Conservation (phyloP, 2,797 vertebrate genomes). For the Clarias pachynema region DNA sequence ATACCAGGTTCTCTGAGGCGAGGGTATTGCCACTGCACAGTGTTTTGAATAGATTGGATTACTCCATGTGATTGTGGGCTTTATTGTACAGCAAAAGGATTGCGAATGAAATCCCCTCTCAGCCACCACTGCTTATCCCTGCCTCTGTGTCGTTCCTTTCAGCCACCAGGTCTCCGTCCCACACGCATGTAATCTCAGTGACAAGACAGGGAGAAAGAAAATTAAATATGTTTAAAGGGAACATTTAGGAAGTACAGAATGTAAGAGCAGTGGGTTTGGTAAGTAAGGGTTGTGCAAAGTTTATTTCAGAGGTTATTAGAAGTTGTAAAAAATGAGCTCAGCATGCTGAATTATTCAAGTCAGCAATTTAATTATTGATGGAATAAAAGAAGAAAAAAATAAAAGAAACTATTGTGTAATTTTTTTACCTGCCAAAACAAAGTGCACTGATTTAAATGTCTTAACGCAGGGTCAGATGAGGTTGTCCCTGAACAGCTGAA, state of each 20-base stretch:
- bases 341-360: slow-evolving; percentile 77
- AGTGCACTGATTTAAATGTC: slow-evolving; percentile 1
- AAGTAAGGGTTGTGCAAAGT: slow-evolving; percentile 22
- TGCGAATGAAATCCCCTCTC: slow-evolving; percentile 78
- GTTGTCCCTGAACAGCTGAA: slow-evolving; percentile 12
- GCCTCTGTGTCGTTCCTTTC: slow-evolving; percentile 75
- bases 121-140: slow-evolving; percentile 75
- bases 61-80: slow-evolving; percentile 76
- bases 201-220: slow-evolving; percentile 71
- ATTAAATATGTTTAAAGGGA: slow-evolving; percentile 64
- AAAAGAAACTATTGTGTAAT: slow-evolving; percentile 60
- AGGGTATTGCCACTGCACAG: slow-evolving; percentile 27
- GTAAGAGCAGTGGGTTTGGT: slow-evolving; percentile 24
- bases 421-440: slow-evolving; percentile 28
- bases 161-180: slow-evolving; percentile 71
- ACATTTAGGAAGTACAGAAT: slow-evolving; percentile 25
- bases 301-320: slow-evolving; percentile 58
- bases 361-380: slow-evolving; percentile 50
- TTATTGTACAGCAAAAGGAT: slow-evolving; percentile 76
- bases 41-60: slow-evolving; percentile 75
- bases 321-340: slow-evolving; percentile 55
- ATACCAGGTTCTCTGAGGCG: slow-evolving; percentile 33
- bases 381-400: slow-evolving; percentile 65
- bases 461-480: neutral
- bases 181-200: slow-evolving; percentile 77